phyloP scores from a whole-genome alignment of 2,797 vertebrate genomes.

The Myotis pilosus region DNA sequence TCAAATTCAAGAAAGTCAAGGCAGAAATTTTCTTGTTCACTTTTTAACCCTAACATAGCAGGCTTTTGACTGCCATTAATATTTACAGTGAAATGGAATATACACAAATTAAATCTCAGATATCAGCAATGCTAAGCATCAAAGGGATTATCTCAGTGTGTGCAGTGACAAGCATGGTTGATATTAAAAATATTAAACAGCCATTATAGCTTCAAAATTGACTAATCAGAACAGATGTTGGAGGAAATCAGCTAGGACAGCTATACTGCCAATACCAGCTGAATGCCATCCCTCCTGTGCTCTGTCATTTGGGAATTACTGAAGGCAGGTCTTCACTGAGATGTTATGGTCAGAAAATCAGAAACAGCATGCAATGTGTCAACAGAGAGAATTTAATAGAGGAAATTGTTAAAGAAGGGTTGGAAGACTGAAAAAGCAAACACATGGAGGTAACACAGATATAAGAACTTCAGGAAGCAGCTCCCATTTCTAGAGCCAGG shows the following conservation, averaged over 20 bases:
- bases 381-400: constrained; percentile 20
- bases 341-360: constrained; percentile 8
- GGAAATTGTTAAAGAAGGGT: neutral
- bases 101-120: neutral
- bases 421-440: neutral
- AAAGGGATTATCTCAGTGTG: neutral
- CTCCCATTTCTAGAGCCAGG: neutral
- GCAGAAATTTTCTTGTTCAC: neutral
- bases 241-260: neutral
- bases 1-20: neutral
- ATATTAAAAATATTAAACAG: neutral
- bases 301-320: neutral
- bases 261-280: neutral
- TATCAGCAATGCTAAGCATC: neutral
- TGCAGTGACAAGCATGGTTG: neutral
- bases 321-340: neutral
- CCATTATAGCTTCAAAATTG: neutral
- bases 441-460: neutral
- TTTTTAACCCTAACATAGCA: neutral
- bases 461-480: neutral
- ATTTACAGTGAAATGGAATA: neutral
- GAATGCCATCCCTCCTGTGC: neutral
- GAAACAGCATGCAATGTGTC: neutral
- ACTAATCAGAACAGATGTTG: neutral
- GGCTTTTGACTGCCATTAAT: neutral